A percentile compares a stretch with the other conserved stretches of the same genome.
These are phyloP conservation scores for Molossus alvarezi DNA, from an alignment of 2,797 vertebrate species.

Conservation along the genomic window DNA sequence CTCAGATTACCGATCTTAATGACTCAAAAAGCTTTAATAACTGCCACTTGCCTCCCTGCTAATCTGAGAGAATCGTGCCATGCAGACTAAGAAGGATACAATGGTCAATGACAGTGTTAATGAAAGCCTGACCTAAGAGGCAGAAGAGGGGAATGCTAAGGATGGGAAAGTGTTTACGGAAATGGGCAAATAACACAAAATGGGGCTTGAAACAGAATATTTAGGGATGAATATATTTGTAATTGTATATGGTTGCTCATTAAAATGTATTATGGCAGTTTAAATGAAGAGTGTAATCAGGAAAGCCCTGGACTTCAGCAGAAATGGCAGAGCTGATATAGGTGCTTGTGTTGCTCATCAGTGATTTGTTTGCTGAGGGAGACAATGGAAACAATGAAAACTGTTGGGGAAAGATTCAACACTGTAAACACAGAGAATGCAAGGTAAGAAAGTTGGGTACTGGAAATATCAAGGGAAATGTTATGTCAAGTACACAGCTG, in stretches of 20 bases:
- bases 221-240: neutral
- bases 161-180: neutral
- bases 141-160: neutral
- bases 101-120: neutral
- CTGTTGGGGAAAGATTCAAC: neutral
- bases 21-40: neutral
- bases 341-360: neutral
- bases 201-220: neutral
- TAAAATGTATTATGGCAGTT: neutral
- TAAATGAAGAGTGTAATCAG: neutral
- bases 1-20: neutral
- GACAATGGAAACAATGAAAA: neutral
- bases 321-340: neutral
- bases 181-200: neutral
- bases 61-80: neutral
- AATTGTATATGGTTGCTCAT: neutral
- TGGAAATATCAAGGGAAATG: neutral
- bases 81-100: neutral
- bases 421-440: neutral
- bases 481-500: neutral
- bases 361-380: neutral
- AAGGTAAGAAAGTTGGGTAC: neutral
- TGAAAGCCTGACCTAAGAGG: neutral
- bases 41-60: neutral
- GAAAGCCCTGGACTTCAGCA: accelerated